Base-by-base conservation (phyloP, 2,888 invertebrate species). In the Tridacna crocea region DNA sequence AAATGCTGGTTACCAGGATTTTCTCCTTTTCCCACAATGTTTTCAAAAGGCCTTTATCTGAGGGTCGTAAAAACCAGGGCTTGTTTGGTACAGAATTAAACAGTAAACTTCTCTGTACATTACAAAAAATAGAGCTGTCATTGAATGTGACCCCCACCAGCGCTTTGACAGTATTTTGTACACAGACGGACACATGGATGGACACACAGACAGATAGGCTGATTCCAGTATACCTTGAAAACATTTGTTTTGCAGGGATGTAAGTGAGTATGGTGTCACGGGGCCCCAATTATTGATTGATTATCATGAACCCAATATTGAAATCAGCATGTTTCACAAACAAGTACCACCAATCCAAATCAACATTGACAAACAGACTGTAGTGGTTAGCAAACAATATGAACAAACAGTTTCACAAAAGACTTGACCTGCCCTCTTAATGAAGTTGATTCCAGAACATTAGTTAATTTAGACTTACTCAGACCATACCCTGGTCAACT, bases 371-470 rank as follows among this genome's bases (percentile, higher is more conserved):
- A 77, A 70, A 77, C 70, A 77, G 2, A 72, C 61, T 48, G 15
- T 36, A 60, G 70, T 26, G 58, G 70, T 55, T 22, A 13, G 61
- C 72, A 70, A 77, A 77, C 77, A 77, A 61, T n/a, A 22, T 22
- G 63, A 77, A 70, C 48, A 77, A 70, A 77, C 70, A 58, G 15
- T 61, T 24, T 13, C 3, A 70, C 77, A 77, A 70, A 76, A 26
- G 61, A 46, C 70, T 68, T 77, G 77, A 77, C 77, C 77, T 68
- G 75, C 19, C 55, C 27, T 15, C n/a, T 36, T 74, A 61, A 74
- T 74, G 61, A 74, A 61, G n/a, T 61, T 36, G 36, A 74, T 74
- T 61, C 61, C 15, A 70, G 24, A 24, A 70, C 3, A 24, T 70
- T 51, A 70, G 15, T 70, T 51, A 70, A 51, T 46, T 3, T n/a